Base-by-base conservation (phyloP, 2,113 vertebrate species). In the Oxygymnocypris stewartii region DNA sequence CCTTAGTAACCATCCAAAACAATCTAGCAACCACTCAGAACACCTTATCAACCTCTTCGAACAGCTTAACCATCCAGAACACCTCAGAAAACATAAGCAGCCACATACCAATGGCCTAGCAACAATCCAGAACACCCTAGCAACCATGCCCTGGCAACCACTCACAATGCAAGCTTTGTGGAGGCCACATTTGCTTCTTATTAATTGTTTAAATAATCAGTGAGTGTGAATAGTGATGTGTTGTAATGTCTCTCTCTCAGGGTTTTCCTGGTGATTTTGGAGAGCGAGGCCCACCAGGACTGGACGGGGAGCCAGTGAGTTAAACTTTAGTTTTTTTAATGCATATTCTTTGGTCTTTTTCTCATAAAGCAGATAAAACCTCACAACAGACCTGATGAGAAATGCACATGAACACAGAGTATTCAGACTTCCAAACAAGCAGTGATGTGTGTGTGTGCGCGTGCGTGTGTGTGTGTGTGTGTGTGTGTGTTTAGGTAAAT, bases 301-400 rank as follows among this genome's bases (percentile, higher is more conserved):
- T 96, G 16, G 98, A 99, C 85, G 98, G 98, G 88, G 98, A 97
- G 90, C 97, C 98, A n/a, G 98, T 99, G 96, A 96, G 97, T 98
- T 86, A 44, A 28, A 44, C 28, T 25, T 69, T 25, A 4, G 5
- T 9, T 20, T 61, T 73, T 40, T 28, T 16, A 14, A 14, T 35
- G 6, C 1, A 1, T 42, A 23, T 42, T 42, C 3, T 42, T 73
- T 73, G 12, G 25, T 67, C 20, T 83, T 28, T 71, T 37, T 51
- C 61, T 82, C 42, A 47, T 76, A 75, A 42, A 75, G 11, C 73
- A 75, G 73, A 75, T 47, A 75, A 44, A 42, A 84, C 71, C 40
- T 78, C 11, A 79, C 31, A 63, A 63, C 80, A 10, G 71, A 76
- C 16, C 23, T 84, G 57, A 44, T 84, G 83, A 84, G 83, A 76